A percentile compares a stretch with the other conserved stretches of the same genome.
phyloP scores from a whole-genome alignment of 2,797 vertebrate species.

The Loris lydekkerianus region DNA sequence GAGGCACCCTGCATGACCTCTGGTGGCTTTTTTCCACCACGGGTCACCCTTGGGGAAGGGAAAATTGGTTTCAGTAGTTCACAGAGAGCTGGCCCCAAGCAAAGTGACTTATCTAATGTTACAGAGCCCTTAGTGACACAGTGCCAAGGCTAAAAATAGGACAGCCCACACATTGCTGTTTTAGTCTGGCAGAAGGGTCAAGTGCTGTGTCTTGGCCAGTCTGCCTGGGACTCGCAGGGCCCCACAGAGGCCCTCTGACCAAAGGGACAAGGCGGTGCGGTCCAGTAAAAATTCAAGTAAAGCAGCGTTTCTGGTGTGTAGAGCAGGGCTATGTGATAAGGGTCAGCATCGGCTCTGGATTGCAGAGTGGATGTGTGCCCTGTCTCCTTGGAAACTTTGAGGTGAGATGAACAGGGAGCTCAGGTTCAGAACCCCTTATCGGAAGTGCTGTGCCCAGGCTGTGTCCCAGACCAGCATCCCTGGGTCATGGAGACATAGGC shows the following conservation, averaged over 20 bases:
- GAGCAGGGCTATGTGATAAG: neutral
- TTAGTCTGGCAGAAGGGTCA: neutral
- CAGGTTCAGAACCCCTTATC: neutral
- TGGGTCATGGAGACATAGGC: accelerated
- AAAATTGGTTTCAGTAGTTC: neutral
- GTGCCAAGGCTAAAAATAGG: neutral
- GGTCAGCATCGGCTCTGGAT: neutral
- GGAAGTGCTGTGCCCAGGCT: accelerated
- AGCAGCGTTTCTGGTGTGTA: neutral
- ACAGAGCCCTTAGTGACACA: neutral
- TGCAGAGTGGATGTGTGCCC: neutral
- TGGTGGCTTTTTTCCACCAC: neutral
- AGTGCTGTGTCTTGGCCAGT: neutral
- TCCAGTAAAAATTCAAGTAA: accelerated
- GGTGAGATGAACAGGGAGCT: neutral
- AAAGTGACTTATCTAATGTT: neutral
- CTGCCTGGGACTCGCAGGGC: neutral
- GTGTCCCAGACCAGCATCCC: neutral
- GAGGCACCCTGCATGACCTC: too few species aligned
- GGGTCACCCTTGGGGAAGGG: neutral
- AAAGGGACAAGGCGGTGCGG: neutral
- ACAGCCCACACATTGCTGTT: neutral
- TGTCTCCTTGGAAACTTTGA: neutral
- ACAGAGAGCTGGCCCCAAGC: neutral
- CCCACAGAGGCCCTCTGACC: neutral